Evolutionary conservation across 2,113 vertebrate genomes (phyloP).

Genomic region (Lampris incognitus): DNA sequence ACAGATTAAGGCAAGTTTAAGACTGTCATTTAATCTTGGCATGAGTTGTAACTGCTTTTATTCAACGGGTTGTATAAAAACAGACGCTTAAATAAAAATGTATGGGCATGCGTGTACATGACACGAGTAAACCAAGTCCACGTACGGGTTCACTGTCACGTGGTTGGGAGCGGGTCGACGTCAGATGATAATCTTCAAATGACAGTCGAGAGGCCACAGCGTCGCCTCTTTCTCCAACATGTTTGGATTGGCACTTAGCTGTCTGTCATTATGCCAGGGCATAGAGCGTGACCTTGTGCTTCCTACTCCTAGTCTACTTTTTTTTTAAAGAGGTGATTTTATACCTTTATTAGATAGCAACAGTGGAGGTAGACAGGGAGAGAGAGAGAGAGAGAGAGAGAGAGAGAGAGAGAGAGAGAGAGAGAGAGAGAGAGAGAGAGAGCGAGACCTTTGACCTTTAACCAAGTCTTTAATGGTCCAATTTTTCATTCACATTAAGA

Average conservation of each 20-base stretch:
- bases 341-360: no score
- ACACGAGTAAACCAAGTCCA: background rate
- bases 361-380: no score
- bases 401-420: no score
- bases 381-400: no score
- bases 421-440: no score
- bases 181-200: background rate
- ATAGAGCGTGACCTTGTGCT: background rate
- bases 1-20: slow-evolving; percentile 3
- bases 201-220: slow-evolving; percentile 2
- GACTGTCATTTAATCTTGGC: background rate
- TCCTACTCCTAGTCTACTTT: background rate
- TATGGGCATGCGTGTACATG: background rate
- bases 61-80: background rate
- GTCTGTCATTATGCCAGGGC: background rate
- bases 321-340: no score
- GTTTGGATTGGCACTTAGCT: slow-evolving; percentile 23
- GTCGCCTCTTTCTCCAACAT: background rate
- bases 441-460: no score
- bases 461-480: no score
- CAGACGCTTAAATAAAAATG: background rate
- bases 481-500: no score
- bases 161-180: background rate
- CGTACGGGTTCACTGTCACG: background rate
- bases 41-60: background rate